Conservation (phyloP, 2,888 invertebrate genomes). For the Clistopyga incitator region DNA sequence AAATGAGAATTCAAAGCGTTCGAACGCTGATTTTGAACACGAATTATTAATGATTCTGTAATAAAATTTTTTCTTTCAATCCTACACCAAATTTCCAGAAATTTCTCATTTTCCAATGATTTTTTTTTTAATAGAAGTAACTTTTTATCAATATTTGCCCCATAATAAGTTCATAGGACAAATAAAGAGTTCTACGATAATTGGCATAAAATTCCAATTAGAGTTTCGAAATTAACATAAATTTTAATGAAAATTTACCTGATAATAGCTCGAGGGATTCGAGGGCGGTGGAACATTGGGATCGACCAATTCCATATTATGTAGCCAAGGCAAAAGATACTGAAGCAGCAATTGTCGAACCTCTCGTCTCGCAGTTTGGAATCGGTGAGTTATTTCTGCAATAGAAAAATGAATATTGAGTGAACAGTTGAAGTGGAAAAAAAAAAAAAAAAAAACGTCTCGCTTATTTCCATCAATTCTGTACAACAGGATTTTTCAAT, state of each 20-base stretch:
- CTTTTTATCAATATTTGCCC: too few species aligned
- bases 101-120: too few species aligned
- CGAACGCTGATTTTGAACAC: too few species aligned
- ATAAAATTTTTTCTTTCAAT: too few species aligned
- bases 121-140: too few species aligned
- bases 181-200: too few species aligned
- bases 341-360: constrained; percentile 96
- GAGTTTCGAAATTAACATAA: neutral
- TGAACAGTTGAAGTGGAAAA: neutral
- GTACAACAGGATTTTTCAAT: neutral
- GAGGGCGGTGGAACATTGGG: constrained; percentile 96
- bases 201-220: too few species aligned
- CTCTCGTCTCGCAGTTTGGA: constrained; percentile 97
- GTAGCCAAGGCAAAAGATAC: constrained; percentile 98
- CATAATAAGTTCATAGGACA: too few species aligned
- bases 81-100: too few species aligned
- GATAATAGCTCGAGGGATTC: constrained; percentile 93
- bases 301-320: constrained; percentile 99
- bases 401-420: neutral
- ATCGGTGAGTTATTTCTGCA: constrained; percentile 97
- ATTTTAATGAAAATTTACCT: constrained; percentile 85
- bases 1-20: too few species aligned
- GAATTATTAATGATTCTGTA: too few species aligned
- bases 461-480: constrained; percentile 6
- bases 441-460: neutral